Evolutionary conservation across 1,140 invertebrate species (phyloP).

Genomic region (Habropoda laboriosa): DNA sequence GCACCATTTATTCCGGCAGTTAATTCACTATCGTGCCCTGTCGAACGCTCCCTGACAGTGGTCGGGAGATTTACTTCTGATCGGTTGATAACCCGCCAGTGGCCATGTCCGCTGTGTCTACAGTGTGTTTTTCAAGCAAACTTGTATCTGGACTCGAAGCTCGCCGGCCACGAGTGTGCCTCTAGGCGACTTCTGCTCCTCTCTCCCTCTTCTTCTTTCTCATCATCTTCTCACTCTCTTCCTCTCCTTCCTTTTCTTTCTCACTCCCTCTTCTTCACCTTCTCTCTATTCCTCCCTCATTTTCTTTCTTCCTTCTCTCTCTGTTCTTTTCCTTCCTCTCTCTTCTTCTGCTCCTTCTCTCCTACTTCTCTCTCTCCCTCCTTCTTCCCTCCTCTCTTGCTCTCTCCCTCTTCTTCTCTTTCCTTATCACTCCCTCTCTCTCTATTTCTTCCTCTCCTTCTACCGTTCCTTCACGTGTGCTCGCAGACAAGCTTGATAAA

Average conservation of each 20-base stretch:
- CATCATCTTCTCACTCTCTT: not conserved
- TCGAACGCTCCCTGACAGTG: slow-evolving; percentile 68
- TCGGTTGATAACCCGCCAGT: slow-evolving; percentile 68
- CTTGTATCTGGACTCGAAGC: slow-evolving; percentile 46
- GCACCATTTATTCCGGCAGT: slow-evolving; percentile 69
- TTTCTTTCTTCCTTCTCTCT: not conserved
- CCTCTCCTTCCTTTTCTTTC: not conserved
- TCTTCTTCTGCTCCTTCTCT: not conserved
- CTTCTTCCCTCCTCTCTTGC: not conserved
- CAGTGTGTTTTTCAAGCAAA: slow-evolving; percentile 68
- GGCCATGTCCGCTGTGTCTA: slow-evolving; percentile 67
- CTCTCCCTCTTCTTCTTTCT: not conserved
- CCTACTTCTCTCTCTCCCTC: not conserved
- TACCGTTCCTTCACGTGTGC: not conserved
- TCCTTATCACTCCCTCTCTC: not conserved
- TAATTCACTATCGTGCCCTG: slow-evolving; percentile 70
- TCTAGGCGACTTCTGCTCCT: slow-evolving; percentile 43
- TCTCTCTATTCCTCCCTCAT: not conserved
- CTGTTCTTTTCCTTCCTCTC: not conserved
- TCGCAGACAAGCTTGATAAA: slow-evolving; percentile 48
- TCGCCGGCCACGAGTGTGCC: slow-evolving; percentile 51
- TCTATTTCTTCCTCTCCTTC: too few relatives aligned
- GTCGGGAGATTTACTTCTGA: slow-evolving; percentile 68
- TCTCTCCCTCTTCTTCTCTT: not conserved
- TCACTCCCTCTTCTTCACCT: not conserved